Conservation (phyloP, 2,113 vertebrate genomes). For the Piprites chloris region DNA sequence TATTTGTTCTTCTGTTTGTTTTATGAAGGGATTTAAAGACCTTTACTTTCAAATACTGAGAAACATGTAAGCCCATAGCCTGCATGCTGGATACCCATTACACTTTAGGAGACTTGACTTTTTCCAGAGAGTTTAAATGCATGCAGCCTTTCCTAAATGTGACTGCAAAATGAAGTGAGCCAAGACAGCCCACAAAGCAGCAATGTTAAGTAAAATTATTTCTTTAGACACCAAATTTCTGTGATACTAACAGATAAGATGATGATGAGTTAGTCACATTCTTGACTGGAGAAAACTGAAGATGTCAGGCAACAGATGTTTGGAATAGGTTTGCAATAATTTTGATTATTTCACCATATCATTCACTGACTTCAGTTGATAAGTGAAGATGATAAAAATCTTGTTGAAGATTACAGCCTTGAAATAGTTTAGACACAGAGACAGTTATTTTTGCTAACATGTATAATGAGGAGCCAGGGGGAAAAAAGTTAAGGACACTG, state of each 20-base stretch:
- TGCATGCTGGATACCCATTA: neutral
- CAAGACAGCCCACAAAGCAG: constrained; percentile 32
- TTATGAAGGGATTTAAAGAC: neutral
- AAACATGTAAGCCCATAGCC: neutral
- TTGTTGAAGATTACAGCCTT: constrained; percentile 2
- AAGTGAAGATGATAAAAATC: constrained; percentile 22
- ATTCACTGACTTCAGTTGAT: neutral
- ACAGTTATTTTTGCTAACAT: constrained; percentile 14
- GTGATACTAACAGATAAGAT: constrained; percentile 23
- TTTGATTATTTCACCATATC: constrained; percentile 23
- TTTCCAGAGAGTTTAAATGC: neutral
- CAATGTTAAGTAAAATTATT: neutral
- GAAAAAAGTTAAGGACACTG: neutral
- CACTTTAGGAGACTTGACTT: neutral
- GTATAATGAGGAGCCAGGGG: neutral
- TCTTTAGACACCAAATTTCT: constrained; percentile 24
- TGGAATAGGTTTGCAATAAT: constrained; percentile 31
- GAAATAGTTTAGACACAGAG: constrained; percentile 4
- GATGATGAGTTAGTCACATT: constrained; percentile 19
- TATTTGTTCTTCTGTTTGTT: neutral
- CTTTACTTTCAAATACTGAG: neutral
- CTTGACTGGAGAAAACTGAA: constrained; percentile 15
- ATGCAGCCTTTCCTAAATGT: neutral
- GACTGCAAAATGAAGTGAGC: neutral
- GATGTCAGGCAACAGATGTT: constrained; percentile 46